A percentile compares a stretch with the other conserved stretches of the same genome.
phyloP scores from a whole-genome alignment of 92 coral and sea anemone genomes.

The Porites lobata region DNA sequence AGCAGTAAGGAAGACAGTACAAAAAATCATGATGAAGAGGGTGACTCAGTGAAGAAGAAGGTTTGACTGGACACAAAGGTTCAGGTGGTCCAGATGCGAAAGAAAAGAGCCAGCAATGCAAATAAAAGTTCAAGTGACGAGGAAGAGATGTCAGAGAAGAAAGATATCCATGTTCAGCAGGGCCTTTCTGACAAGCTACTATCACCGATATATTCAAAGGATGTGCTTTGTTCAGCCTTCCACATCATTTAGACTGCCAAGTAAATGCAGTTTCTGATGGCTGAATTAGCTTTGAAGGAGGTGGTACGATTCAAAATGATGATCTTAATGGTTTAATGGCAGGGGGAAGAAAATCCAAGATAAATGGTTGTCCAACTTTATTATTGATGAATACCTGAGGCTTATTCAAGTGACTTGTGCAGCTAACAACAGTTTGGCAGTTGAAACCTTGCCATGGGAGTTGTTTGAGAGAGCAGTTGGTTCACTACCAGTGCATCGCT shows the following conservation, averaged over 20 bases:
- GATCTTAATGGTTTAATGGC: constrained; percentile 50
- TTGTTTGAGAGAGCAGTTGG: constrained; percentile 55
- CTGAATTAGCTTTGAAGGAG: constrained; percentile 46
- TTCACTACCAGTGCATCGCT: constrained; percentile 26
- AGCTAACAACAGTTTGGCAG: constrained; percentile 30
- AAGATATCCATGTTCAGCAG: constrained; percentile 1
- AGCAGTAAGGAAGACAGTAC: constrained; percentile 26
- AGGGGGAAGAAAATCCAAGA: constrained; percentile 28
- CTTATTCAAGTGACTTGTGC: constrained; percentile 27
- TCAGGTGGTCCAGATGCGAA: neutral
- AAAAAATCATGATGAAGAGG: constrained; percentile 10
- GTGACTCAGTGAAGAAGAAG: constrained; percentile 10
- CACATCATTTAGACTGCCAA: constrained; percentile 44
- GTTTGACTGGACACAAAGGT: neutral
- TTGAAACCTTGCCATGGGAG: constrained; percentile 64
- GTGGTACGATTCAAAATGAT: constrained; percentile 27
- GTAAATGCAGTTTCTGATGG: constrained; percentile 64
- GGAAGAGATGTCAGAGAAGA: constrained; percentile 17
- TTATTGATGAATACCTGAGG: constrained; percentile 59
- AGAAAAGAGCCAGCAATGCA: constrained; percentile 9
- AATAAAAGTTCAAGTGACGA: constrained; percentile 11
- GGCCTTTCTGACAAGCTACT: constrained; percentile 52
- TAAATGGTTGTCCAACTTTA: constrained; percentile 54
- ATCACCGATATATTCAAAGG: constrained; percentile 16
- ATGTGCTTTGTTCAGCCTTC: constrained; percentile 37